A percentile compares a stretch with the other conserved stretches of the same genome.
These are phyloP conservation scores for Drosophila cognata DNA, from an alignment of 2,888 invertebrate species.

Conservation along the genomic window DNA sequence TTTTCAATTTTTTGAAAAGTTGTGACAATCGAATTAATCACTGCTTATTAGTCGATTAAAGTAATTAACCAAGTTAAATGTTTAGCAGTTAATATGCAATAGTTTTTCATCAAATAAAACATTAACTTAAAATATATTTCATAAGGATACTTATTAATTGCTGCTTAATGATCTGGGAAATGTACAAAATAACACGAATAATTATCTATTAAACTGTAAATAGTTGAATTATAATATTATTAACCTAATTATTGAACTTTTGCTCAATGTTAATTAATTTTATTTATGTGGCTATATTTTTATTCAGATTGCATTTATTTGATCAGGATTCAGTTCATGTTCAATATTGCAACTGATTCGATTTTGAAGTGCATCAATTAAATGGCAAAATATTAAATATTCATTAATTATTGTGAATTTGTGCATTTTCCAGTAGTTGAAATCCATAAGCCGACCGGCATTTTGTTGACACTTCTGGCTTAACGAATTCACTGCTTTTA, in stretches of 20 bases:
- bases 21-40: neutral
- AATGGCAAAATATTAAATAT: neutral
- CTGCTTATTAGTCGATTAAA: neutral
- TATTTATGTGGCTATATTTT: neutral
- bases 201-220: neutral
- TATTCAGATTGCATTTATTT: neutral
- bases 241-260: neutral
- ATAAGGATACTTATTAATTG: neutral
- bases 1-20: neutral
- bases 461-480: constrained; percentile 19
- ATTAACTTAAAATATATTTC: neutral
- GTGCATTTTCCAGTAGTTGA: neutral
- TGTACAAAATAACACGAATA: neutral
- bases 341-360: neutral
- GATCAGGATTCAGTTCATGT: neutral
- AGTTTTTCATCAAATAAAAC: neutral
- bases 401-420: neutral
- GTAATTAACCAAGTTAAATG: neutral
- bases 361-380: neutral
- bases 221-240: neutral
- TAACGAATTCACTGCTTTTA: constrained; percentile 24
- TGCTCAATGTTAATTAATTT: neutral
- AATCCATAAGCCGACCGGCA: neutral
- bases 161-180: neutral
- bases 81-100: neutral